These are phyloP conservation scores for Amblyopsis hoosieri DNA, from an alignment of 2,797 vertebrate species.

Conservation along the genomic window DNA sequence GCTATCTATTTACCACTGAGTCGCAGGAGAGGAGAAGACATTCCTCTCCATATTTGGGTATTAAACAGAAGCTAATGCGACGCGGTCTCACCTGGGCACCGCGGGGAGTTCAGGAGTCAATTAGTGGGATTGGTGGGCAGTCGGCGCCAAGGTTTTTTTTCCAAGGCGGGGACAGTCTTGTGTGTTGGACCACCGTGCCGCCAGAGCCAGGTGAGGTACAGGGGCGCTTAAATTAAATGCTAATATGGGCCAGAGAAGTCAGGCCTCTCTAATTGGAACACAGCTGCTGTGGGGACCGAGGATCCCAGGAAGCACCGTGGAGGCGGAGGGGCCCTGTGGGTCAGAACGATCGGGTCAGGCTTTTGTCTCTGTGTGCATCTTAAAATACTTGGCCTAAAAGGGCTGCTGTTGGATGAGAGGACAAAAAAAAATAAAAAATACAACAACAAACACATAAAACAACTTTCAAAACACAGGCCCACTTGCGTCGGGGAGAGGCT, in stretches of 20 bases:
- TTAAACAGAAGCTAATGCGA: constrained; percentile 60
- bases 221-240: constrained; percentile 83
- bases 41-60: constrained; percentile 26
- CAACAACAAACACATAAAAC: constrained; percentile 7
- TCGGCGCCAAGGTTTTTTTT: constrained; percentile 51
- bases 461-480: background rate
- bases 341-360: constrained; percentile 69
- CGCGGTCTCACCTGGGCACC: constrained; percentile 61
- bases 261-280: constrained; percentile 85
- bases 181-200: constrained; percentile 50
- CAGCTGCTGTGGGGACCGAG: constrained; percentile 83
- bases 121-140: constrained; percentile 76
- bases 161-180: constrained; percentile 56
- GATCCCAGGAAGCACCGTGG: constrained; percentile 61
- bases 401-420: constrained; percentile 20
- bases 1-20: no score
- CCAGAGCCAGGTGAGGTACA: constrained; percentile 71
- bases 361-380: constrained; percentile 62
- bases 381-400: constrained; percentile 66
- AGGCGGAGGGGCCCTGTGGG: constrained; percentile 65
- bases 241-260: constrained; percentile 84
- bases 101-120: constrained; percentile 78
- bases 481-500: background rate
- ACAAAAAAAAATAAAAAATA: background rate
- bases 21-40: no score